Evolutionary conservation across 2,797 vertebrate species (phyloP).

Genomic region (Nasua narica): DNA sequence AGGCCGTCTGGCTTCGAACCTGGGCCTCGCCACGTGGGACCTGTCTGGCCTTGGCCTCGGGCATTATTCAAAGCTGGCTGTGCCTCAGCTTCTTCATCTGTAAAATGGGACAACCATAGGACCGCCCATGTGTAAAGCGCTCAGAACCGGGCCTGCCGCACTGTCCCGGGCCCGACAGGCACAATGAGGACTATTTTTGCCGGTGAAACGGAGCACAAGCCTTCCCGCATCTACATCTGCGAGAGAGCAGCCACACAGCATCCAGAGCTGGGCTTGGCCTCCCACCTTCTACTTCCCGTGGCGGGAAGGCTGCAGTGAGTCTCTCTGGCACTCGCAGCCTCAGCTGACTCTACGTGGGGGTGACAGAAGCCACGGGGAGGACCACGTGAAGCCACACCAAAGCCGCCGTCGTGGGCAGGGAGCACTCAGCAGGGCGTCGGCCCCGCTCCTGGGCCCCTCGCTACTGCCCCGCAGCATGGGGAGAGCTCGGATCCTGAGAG

Average conservation of each 20-base stretch:
- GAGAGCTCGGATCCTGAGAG: rapidly evolving
- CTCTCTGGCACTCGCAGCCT: not conserved
- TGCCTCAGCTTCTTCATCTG: not conserved
- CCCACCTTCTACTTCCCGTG: not conserved
- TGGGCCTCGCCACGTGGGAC: not conserved
- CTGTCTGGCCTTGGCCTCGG: not conserved
- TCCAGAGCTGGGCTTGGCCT: not conserved
- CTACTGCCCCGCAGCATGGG: rapidly evolving
- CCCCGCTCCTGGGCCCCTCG: rapidly evolving
- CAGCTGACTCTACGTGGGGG: not conserved
- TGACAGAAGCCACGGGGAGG: not conserved
- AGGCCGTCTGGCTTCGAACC: not conserved
- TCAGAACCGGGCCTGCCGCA: rapidly evolving
- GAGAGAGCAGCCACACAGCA: not conserved
- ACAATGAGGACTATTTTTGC: not conserved
- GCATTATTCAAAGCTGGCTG: not conserved
- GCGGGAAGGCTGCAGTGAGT: not conserved
- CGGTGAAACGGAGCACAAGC: too few species aligned
- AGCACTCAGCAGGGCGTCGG: not conserved
- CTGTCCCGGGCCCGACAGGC: rapidly evolving
- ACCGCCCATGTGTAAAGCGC: rapidly evolving
- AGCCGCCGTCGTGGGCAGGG: not conserved
- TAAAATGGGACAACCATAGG: not conserved
- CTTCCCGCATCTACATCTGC: rapidly evolving
- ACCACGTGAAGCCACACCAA: rapidly evolving